Evolutionary conservation across 35 echinoderm and acorn worm genomes (phyloP), one percentile per base, ranked within the genome.

Genomic region (Hemicentrotus pulcherrimus): DNA sequence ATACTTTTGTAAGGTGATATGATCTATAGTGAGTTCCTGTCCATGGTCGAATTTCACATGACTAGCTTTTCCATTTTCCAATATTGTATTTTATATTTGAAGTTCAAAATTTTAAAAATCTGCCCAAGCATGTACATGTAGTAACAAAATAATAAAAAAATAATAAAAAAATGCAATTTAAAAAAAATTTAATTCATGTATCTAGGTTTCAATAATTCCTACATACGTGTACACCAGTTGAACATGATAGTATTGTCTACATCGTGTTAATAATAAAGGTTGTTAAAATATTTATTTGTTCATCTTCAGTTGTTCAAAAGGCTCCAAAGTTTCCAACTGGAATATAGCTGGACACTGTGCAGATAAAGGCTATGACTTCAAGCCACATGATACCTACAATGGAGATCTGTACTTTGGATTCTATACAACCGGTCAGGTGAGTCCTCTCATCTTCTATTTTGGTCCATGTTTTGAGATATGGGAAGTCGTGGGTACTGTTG

Each of bases 371-470:
- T n/a, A 91, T 89, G 28, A 9, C 9, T 93, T 46, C 30, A 58
- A 13, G 48, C 32, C 32, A 46, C 97, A 98, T 95, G 22, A 41
- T 9, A 2, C 91, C 24, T 96, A 97, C 88, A 91, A 55, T 11
- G 96, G 96, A 47, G 61, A 45, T 14, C 95, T 95, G n/a, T 98
- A 94, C 47, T 98, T 94, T 86, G 78, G 90, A 78, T 88, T 96
- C 60, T 95, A 95, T 28, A 96, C 97, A 9, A 98, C 96, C n/a
- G 94, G 92, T 31, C 97, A 98, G 96, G 97, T 96, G 94, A 85
- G 90, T 85, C 32, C 22, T 24, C 30, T 86, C 86, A 86, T 28
- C 11, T 78, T 78, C 65, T 78, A n/a, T 22, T 78, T 78, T 78
- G 65, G 24, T 28, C 7, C 19, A 5, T 78, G 65, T 18, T 18